These are phyloP conservation scores for Myoxocephalus aenaeus DNA, from an alignment of 2,797 vertebrate genomes.

Conservation along the genomic window DNA sequence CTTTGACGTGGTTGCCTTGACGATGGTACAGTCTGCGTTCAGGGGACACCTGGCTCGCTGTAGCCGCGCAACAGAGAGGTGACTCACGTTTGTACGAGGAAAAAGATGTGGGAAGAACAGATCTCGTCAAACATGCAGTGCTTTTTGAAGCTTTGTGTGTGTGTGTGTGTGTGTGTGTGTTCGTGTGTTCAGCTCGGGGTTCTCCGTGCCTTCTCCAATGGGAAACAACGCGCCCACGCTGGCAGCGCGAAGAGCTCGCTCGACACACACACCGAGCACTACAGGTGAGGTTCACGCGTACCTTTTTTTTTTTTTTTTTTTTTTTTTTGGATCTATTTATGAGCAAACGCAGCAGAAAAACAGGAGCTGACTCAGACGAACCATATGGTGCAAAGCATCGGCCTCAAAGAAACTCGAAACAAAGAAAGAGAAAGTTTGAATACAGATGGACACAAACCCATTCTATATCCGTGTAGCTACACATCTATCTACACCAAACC, in stretches of 20 bases:
- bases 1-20: conserved; percentile 76
- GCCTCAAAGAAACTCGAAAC: too few relatives aligned
- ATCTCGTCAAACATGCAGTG: neutral
- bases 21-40: conserved; percentile 87
- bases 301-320: neutral
- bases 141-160: neutral
- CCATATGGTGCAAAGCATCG: neutral
- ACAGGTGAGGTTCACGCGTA: conserved; percentile 50
- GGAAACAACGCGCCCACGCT: conserved; percentile 24
- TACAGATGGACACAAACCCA: neutral
- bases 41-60: conserved; percentile 87
- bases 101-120: neutral
- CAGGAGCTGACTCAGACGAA: neutral
- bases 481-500: neutral
- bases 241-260: conserved; percentile 30
- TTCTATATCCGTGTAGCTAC: neutral
- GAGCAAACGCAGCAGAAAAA: too few relatives aligned
- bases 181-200: conserved; percentile 46
- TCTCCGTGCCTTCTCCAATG: conserved; percentile 39
- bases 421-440: neutral
- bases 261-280: conserved; percentile 14
- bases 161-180: conserved; percentile 10
- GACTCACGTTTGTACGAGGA: conserved; percentile 20
- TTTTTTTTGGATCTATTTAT: too few relatives aligned
- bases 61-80: conserved; percentile 79